Conservation (phyloP, 2,113 vertebrate species). For the Oceanodroma tethys region DNA sequence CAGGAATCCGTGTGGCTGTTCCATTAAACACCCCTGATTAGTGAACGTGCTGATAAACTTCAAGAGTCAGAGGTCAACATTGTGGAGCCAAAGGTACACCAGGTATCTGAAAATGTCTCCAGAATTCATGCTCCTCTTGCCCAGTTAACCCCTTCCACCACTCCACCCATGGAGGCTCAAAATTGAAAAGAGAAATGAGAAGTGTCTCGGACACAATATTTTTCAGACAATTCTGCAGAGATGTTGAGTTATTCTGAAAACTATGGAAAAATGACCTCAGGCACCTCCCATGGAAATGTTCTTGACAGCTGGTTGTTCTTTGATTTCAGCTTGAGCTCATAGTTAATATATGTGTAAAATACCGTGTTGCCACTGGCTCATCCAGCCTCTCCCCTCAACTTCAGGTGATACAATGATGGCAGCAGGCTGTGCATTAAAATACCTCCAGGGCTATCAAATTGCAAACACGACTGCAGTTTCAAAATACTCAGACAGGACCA, state of each 20-base stretch:
- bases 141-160: slow-evolving; percentile 60
- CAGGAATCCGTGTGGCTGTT: slow-evolving; percentile 68
- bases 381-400: not conserved
- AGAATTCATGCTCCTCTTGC: not conserved
- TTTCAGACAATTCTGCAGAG: not conserved
- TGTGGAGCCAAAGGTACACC: slow-evolving; percentile 60
- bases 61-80: slow-evolving; percentile 61
- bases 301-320: not conserved
- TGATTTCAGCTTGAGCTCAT: not conserved
- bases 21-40: slow-evolving; percentile 74
- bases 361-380: accelerated
- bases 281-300: not conserved
- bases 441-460: not conserved
- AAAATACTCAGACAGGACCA: not conserved
- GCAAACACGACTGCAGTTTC: not conserved
- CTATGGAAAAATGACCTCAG: not conserved
- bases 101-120: slow-evolving; percentile 64
- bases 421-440: not conserved
- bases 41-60: slow-evolving; percentile 70
- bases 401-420: not conserved
- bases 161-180: not conserved
- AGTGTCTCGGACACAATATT: not conserved
- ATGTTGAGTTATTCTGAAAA: not conserved
- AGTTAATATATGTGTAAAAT: not conserved
- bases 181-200: not conserved